Percentiles rank a stretch among this genome's conserved stretches.
These are phyloP conservation scores for Trachurus trachurus DNA, from an alignment of 2,797 vertebrate species.

Conservation along the genomic window DNA sequence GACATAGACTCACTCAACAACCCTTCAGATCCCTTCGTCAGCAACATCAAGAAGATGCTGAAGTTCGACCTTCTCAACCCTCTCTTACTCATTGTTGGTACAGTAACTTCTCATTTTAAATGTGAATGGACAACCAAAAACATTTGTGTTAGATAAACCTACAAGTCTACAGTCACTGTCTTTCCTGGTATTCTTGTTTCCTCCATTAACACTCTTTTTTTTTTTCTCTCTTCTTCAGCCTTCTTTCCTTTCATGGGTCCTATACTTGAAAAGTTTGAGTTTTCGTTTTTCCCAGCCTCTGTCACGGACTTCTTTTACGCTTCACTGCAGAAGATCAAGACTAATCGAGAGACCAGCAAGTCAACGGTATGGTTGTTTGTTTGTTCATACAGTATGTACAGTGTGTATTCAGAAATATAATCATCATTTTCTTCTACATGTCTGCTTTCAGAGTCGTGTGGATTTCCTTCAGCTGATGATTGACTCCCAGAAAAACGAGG, in stretches of 20 bases:
- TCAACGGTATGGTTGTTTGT: constrained; percentile 52
- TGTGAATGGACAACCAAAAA: neutral
- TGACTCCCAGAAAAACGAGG: constrained; percentile 81
- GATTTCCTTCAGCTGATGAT: constrained; percentile 92
- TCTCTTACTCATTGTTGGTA: constrained; percentile 76
- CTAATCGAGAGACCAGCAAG: constrained; percentile 54
- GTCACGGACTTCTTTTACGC: constrained; percentile 82
- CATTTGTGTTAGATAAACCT: neutral
- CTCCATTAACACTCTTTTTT: no score
- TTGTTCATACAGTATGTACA: neutral
- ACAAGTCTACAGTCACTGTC: neutral
- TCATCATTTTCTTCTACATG: neutral
- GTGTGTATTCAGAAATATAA: neutral
- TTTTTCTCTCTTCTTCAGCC: constrained; percentile 58
- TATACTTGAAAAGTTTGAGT: constrained; percentile 81
- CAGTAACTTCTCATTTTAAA: neutral
- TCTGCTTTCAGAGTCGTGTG: constrained; percentile 69
- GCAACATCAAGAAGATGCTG: constrained; percentile 86
- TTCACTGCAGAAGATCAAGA: constrained; percentile 82
- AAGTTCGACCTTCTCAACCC: constrained; percentile 78
- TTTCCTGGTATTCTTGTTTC: neutral
- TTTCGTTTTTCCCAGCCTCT: constrained; percentile 73
- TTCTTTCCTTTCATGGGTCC: constrained; percentile 82
- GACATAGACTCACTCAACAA: constrained; percentile 87
- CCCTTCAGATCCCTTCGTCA: constrained; percentile 85